A percentile compares a stretch with the other conserved stretches of the same genome.
Conservation (phyloP, 1,140 invertebrate species). For the Semibalanus balanoides region DNA sequence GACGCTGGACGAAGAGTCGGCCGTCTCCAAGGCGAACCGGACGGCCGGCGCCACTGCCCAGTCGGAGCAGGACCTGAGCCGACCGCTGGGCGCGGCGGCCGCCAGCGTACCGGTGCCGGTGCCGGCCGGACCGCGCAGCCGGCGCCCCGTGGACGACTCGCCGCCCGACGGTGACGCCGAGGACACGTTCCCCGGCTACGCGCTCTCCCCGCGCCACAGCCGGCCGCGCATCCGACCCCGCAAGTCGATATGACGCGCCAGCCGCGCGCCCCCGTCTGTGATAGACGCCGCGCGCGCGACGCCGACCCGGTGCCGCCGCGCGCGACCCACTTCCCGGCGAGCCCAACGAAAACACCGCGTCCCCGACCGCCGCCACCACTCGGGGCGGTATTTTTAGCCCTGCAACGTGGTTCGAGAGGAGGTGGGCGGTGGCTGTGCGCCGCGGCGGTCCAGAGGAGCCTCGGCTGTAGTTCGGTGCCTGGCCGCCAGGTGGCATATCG, state of each 20-base stretch:
- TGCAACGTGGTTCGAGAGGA: background rate
- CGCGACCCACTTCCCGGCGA: background rate
- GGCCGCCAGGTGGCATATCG: background rate
- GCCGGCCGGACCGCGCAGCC: too few relatives aligned
- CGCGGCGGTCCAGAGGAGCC: background rate
- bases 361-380: too few relatives aligned
- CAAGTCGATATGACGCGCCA: background rate
- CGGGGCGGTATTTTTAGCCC: background rate
- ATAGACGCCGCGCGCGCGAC: background rate
- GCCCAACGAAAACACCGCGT: background rate
- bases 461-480: background rate
- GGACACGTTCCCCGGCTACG: background rate
- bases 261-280: background rate
- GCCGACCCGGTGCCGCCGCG: too few relatives aligned
- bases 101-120: background rate
- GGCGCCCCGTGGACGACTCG: background rate
- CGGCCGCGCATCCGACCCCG: too few relatives aligned
- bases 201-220: background rate
- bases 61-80: background rate
- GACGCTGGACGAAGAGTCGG: background rate
- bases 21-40: background rate
- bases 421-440: background rate
- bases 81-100: background rate
- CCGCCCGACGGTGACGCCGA: background rate
- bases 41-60: background rate